Evolutionary conservation across 2,113 vertebrate genomes (phyloP).

Genomic region (Chamaetylas fuelleborni): DNA sequence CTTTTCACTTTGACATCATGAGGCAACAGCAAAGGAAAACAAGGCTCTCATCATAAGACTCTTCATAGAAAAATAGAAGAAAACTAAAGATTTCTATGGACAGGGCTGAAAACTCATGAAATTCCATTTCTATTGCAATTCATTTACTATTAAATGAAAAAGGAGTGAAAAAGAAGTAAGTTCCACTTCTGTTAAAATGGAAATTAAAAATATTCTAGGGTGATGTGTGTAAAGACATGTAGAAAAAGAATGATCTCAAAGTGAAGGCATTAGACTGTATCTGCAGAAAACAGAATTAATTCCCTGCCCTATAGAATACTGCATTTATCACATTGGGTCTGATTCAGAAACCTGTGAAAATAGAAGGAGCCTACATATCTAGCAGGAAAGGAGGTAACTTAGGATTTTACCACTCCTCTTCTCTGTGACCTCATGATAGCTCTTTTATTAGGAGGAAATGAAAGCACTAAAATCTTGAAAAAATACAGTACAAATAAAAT

Average conservation of each 20-base stretch:
- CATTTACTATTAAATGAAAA: not conserved
- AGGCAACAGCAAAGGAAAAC: not conserved
- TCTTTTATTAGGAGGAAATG: not conserved
- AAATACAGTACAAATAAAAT: slow-evolving; percentile 25
- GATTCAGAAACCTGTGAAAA: not conserved
- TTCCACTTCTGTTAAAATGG: not conserved
- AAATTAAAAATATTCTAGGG: not conserved
- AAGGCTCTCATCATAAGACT: not conserved
- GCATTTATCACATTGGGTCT: not conserved
- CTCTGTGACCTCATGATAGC: not conserved
- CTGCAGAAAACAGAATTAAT: not conserved
- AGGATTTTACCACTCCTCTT: not conserved
- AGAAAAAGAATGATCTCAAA: not conserved
- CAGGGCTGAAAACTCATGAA: not conserved
- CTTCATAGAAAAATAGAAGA: not conserved
- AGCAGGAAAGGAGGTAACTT: not conserved
- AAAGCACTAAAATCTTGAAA: not conserved
- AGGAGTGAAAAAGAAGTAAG: not conserved
- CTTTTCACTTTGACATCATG: slow-evolving; percentile 10
- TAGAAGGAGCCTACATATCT: not conserved
- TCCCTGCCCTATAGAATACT: not conserved
- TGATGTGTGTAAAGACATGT: not conserved
- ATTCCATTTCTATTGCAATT: not conserved
- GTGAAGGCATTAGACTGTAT: not conserved
- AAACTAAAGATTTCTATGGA: not conserved